These are phyloP conservation scores for Myzus persicae DNA, from an alignment of 1,140 invertebrate species.

Conservation along the genomic window DNA sequence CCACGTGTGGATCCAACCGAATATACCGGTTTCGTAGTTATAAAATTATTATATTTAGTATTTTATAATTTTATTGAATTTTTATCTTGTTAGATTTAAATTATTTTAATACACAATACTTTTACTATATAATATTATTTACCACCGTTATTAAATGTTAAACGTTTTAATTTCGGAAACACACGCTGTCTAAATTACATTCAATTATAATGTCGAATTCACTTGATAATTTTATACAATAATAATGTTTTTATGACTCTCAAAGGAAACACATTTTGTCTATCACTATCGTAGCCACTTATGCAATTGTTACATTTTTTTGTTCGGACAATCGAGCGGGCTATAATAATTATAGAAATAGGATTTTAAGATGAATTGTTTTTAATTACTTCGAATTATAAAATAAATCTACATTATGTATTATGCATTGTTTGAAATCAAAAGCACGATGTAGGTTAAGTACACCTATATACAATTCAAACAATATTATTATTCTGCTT, in stretches of 20 bases:
- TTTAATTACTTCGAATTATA: slow-evolving; percentile 11
- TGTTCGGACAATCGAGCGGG: not conserved
- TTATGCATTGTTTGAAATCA: slow-evolving; percentile 14
- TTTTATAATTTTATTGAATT: slow-evolving; percentile 20
- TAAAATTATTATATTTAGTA: slow-evolving; percentile 10
- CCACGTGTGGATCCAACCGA: not conserved
- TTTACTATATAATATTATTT: not conserved
- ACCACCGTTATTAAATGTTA: not conserved
- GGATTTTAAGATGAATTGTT: not conserved
- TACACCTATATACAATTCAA: not conserved
- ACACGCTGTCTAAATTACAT: not conserved
- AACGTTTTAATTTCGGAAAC: not conserved
- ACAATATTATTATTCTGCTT: slow-evolving; percentile 14
- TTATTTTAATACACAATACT: not conserved
- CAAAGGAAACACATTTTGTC: not conserved
- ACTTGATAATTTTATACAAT: not conserved
- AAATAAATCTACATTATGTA: slow-evolving; percentile 1
- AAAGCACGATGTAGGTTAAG: slow-evolving; percentile 3
- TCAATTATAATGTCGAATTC: not conserved
- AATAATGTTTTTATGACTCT: not conserved
- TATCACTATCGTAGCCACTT: not conserved
- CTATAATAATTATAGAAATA: not conserved
- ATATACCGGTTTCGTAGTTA: not conserved
- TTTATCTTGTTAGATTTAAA: not conserved
- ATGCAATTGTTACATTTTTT: not conserved